Base-by-base conservation (phyloP, 1,140 invertebrate genomes). In the Diorhabda carinulata region DNA sequence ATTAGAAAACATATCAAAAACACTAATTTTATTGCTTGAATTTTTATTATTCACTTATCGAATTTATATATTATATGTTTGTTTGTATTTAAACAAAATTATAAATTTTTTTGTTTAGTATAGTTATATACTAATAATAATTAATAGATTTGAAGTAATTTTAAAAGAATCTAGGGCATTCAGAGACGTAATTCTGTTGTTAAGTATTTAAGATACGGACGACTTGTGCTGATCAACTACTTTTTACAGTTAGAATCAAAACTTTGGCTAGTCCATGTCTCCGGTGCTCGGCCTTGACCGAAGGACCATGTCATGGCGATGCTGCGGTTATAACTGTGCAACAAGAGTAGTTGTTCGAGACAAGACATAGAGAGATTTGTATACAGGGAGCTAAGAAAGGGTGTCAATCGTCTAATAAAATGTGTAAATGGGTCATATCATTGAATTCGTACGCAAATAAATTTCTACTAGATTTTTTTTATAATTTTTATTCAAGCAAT, bases 251-350 rank as follows among this genome's bases (percentile, higher is more conserved):
- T 52, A 52, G 47, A 52, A 52, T 52, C 47, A 52, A 52, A 52
- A 52, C 47, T 52, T 52, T 42, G 57, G 65, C 52, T 68, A 66
- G 73, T 74, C 73, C 71, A 68, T 69, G 71, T 69, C 70, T 72
- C 73, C 73, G 70, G 73, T 73, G 71, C 70, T 72, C 72, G 73
- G 66, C 73, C 73, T 74, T 74, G 73, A 74, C 73, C 73, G 73
- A 66, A 73, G 73, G 71, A 74, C 69, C 71, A 44, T 60, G 57
- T 64, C 25, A 25, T 25, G 25, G 25, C 25, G 63, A 64, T 64
- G 63, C 47, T 56, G 63, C 10, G 44, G 5, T 47, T 56, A n/a
- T 64, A 64, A 64, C 63, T 64, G 63, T 64, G 63, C 63, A 56
- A 64, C 44, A 64, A 64, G 45, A 45, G 44, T 64, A n/a, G 44